Evolutionary conservation across 2,797 vertebrate species (phyloP).

Genomic region (Clarias laeviceps): DNA sequence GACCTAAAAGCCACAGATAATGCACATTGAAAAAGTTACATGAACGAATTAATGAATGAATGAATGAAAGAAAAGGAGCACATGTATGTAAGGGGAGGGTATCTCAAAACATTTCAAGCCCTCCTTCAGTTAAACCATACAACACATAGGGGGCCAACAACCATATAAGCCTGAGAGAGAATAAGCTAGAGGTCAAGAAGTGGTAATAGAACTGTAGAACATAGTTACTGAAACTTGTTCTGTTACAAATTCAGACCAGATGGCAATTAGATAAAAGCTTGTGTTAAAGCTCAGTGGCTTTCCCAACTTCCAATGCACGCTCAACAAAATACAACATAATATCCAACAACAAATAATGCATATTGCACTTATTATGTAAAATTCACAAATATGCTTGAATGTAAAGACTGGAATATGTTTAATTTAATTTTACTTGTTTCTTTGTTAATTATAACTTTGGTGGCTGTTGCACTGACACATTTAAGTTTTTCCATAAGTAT

Average conservation of each 20-base stretch:
- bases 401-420: background rate
- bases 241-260: constrained; percentile 9
- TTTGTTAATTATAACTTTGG: no score
- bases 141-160: background rate
- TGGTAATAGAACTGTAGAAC: constrained; percentile 15
- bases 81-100: background rate
- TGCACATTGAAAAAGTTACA: no score
- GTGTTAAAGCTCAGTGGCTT: background rate
- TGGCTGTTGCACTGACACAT: background rate
- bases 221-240: background rate
- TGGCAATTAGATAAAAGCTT: background rate
- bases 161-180: background rate
- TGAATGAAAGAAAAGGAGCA: background rate
- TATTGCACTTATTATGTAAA: background rate
- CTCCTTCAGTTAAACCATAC: background rate
- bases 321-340: background rate
- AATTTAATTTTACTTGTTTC: no score
- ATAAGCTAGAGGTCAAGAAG: background rate
- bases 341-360: background rate
- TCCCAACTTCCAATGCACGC: background rate
- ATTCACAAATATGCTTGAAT: background rate
- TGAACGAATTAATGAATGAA: background rate
- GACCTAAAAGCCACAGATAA: constrained; percentile 74
- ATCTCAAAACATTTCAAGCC: background rate
- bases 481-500: background rate